Percentiles rank a stretch among this genome's conserved stretches.
Conservation (phyloP, 2,888 invertebrate genomes). For the Epistrophe grossulariae region DNA sequence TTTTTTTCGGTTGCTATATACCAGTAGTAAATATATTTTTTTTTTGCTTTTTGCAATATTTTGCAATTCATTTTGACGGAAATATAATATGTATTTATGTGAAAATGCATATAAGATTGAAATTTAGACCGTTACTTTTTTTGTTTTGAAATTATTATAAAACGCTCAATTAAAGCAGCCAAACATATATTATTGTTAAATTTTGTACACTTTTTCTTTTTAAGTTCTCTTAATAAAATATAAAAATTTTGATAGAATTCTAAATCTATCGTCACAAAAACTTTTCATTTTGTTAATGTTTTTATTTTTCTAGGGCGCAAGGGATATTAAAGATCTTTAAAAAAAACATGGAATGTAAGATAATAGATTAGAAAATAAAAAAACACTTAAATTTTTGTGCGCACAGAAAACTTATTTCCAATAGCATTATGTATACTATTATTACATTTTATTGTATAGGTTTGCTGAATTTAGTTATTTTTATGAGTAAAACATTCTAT, state of each 20-base stretch:
- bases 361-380: slow-evolving; percentile 32
- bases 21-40: background rate
- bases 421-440: slow-evolving; percentile 24
- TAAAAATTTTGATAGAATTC: background rate
- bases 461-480: slow-evolving; percentile 9
- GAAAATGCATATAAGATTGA: background rate
- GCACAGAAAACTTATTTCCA: slow-evolving; percentile 56
- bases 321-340: slow-evolving; percentile 48
- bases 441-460: background rate
- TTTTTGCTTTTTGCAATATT: background rate
- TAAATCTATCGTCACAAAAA: background rate
- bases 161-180: background rate
- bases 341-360: slow-evolving; percentile 51
- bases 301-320: slow-evolving; percentile 57
- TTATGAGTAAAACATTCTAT: background rate
- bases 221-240: slow-evolving; percentile 17
- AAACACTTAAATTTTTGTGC: slow-evolving; percentile 29
- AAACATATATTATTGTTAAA: background rate
- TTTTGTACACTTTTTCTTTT: slow-evolving; percentile 8
- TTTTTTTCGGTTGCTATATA: slow-evolving; percentile 10
- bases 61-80: background rate
- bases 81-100: background rate
- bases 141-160: background rate
- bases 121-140: background rate
- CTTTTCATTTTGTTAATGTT: slow-evolving; percentile 31